phyloP scores from a whole-genome alignment of 2,113 vertebrate species.

The Silurus asotus region DNA sequence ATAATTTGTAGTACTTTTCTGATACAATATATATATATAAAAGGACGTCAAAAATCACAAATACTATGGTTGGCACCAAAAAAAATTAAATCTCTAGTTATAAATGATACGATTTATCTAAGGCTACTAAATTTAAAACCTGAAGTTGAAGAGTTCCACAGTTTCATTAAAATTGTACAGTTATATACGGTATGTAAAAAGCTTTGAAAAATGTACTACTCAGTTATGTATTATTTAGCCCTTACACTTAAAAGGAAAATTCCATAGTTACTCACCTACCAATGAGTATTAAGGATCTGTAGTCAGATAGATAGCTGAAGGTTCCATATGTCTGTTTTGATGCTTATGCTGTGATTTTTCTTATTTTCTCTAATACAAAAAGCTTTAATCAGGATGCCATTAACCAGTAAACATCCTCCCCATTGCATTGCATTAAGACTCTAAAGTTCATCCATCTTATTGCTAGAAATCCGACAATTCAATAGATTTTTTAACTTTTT shows the following conservation, averaged over 20 bases:
- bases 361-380: not conserved
- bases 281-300: not conserved
- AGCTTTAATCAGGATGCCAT: not conserved
- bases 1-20: not conserved
- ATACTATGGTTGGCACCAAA: not conserved
- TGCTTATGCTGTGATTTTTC: not conserved
- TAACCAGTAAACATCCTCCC: not conserved
- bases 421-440: not conserved
- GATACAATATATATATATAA: not conserved
- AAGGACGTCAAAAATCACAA: not conserved
- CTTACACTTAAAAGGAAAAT: not conserved
- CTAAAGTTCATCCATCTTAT: not conserved
- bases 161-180: not conserved
- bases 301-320: not conserved
- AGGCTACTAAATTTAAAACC: not conserved
- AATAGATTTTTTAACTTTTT: not conserved
- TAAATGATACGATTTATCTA: not conserved
- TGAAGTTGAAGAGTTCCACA: not conserved
- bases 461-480: not conserved
- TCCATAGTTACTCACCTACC: not conserved
- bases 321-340: not conserved
- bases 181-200: not conserved
- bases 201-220: not conserved
- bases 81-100: not conserved
- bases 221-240: not conserved